Evolutionary conservation across 2,797 vertebrate species (phyloP).

Genomic region (Myiotriccus ornatus): DNA sequence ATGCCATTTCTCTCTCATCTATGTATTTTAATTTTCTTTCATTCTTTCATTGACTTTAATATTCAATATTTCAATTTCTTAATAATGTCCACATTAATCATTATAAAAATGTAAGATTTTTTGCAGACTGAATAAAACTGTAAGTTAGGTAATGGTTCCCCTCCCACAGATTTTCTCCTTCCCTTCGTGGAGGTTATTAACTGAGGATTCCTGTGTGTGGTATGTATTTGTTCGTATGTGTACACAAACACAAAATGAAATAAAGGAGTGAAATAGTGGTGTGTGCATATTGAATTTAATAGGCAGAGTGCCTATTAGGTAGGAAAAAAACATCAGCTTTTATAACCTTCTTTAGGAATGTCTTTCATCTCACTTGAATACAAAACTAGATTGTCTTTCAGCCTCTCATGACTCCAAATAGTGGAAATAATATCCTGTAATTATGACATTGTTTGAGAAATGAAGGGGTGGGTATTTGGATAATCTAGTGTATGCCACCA

Average conservation of each 20-base stretch:
- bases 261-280: neutral
- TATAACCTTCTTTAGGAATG: neutral
- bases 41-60: neutral
- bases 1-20: neutral
- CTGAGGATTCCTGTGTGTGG: neutral
- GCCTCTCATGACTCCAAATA: neutral
- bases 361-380: neutral
- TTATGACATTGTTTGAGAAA: constrained; percentile 22
- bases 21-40: neutral
- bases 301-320: neutral
- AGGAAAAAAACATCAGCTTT: neutral
- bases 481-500: neutral
- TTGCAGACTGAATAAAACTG: neutral
- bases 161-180: neutral
- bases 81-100: neutral
- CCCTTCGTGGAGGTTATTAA: neutral
- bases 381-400: neutral
- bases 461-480: neutral
- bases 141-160: neutral
- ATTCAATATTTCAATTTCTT: constrained; percentile 1
- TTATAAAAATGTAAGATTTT: neutral
- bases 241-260: neutral
- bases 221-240: neutral
- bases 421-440: constrained; percentile 24
- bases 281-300: neutral